These are phyloP conservation scores for Auanema sp. DNA, from an alignment of 2,888 invertebrate species.

Conservation along the genomic window DNA sequence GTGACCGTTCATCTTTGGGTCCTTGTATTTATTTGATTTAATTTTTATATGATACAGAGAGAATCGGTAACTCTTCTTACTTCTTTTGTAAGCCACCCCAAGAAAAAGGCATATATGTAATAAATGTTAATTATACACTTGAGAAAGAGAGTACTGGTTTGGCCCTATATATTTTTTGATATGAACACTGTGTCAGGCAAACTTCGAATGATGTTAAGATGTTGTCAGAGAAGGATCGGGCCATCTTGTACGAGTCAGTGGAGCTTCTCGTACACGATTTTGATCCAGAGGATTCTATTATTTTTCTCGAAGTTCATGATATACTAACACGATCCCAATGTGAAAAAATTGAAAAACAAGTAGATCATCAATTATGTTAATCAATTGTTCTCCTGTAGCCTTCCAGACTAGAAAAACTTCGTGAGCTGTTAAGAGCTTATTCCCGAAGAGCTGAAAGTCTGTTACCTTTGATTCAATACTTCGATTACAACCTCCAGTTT, in stretches of 20 bases:
- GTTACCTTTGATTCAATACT: neutral
- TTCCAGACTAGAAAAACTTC: neutral
- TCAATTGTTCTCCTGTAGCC: neutral
- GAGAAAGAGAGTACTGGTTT: neutral
- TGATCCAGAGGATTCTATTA: slow-evolving; percentile 13
- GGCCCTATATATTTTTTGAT: neutral
- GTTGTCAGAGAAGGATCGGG: slow-evolving; percentile 16
- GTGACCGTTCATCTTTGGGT: too few species aligned
- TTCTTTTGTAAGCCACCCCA: too few species aligned
- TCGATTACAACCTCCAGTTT: too few species aligned
- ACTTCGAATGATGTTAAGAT: neutral
- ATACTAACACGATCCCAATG: slow-evolving; percentile 13
- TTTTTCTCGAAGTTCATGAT: slow-evolving; percentile 16
- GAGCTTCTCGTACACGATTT: slow-evolving; percentile 17
- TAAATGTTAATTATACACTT: slow-evolving; percentile 1
- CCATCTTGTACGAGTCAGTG: slow-evolving; percentile 16
- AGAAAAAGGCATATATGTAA: neutral
- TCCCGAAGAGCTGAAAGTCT: neutral
- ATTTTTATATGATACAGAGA: too few species aligned
- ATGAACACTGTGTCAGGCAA: neutral
- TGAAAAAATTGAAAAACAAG: slow-evolving; percentile 13
- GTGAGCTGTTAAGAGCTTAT: neutral
- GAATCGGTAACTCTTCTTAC: too few species aligned
- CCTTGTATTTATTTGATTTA: too few species aligned
- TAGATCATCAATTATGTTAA: neutral